A percentile compares a stretch with the other conserved stretches of the same genome.
Conservation (phyloP, 2,797 vertebrate genomes). For the Clarias fuscus region DNA sequence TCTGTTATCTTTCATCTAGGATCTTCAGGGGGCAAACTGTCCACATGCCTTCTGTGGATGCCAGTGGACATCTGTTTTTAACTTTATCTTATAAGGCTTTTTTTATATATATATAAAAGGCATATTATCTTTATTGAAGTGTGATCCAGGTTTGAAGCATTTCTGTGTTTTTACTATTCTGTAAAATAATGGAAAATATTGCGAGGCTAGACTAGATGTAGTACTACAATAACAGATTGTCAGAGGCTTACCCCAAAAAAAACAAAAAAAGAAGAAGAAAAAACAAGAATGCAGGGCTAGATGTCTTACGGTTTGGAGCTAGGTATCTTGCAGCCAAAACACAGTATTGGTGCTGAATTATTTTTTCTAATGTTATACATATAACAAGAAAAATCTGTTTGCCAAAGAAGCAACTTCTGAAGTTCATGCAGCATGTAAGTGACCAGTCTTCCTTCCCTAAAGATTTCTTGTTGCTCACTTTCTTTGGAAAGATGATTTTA, state of each 20-base stretch:
- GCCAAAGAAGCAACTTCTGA: no score
- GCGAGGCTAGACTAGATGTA: neutral
- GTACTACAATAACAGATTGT: neutral
- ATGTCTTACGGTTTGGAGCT: neutral
- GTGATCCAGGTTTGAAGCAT: slow-evolving; percentile 11
- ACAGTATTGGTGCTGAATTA: no score
- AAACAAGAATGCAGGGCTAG: neutral
- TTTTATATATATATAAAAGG: neutral
- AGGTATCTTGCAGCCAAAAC: neutral
- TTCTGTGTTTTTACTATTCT: slow-evolving; percentile 12
- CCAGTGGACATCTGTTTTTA: slow-evolving; percentile 20
- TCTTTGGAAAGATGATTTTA: no score
- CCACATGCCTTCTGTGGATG: slow-evolving; percentile 14
- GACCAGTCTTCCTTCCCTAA: no score
- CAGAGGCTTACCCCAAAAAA: neutral
- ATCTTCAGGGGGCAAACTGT: neutral
- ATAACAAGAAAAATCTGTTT: no score
- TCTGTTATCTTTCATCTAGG: slow-evolving; percentile 18
- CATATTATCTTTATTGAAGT: slow-evolving; percentile 22
- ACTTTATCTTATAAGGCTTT: slow-evolving; percentile 5
- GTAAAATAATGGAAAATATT: slow-evolving; percentile 12
- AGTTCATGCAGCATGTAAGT: no score
- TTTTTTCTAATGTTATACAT: no score
- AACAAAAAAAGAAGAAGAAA: neutral
- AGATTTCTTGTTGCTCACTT: no score